phyloP scores from a whole-genome alignment of 2,113 vertebrate species.

The Nicator chloris region DNA sequence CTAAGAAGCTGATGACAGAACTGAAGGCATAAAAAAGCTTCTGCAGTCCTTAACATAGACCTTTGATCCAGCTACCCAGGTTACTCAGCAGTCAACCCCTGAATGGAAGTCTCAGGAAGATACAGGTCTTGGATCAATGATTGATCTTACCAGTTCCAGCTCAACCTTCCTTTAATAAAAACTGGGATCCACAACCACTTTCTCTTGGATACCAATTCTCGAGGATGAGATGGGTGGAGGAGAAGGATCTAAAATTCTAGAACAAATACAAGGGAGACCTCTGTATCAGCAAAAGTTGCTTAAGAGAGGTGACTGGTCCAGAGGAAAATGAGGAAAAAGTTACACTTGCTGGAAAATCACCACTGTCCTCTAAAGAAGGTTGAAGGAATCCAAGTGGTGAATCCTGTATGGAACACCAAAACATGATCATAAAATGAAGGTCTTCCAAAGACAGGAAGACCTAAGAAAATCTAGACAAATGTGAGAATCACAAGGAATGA shows the following conservation, averaged over 20 bases:
- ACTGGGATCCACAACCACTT: neutral
- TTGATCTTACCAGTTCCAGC: neutral
- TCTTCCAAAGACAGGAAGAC: neutral
- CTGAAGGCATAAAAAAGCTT: neutral
- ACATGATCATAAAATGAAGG: neutral
- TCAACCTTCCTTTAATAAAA: slow-evolving; percentile 6
- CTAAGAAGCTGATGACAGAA: neutral
- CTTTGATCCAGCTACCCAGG: neutral
- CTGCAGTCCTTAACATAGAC: neutral
- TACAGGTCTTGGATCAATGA: neutral
- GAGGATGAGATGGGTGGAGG: neutral
- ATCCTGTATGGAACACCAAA: neutral
- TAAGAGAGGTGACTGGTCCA: neutral
- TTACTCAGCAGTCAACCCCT: neutral
- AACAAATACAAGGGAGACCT: slow-evolving; percentile 8
- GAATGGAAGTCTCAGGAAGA: neutral
- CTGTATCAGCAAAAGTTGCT: neutral
- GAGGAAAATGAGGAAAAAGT: neutral
- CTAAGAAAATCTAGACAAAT: neutral
- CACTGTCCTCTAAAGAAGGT: neutral
- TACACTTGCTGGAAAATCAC: neutral
- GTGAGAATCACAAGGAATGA: neutral
- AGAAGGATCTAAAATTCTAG: neutral
- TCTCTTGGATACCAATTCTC: neutral
- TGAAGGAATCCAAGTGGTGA: neutral